Base-by-base conservation (phyloP, 2,113 vertebrate genomes). In the Oreotrochilus melanogaster region DNA sequence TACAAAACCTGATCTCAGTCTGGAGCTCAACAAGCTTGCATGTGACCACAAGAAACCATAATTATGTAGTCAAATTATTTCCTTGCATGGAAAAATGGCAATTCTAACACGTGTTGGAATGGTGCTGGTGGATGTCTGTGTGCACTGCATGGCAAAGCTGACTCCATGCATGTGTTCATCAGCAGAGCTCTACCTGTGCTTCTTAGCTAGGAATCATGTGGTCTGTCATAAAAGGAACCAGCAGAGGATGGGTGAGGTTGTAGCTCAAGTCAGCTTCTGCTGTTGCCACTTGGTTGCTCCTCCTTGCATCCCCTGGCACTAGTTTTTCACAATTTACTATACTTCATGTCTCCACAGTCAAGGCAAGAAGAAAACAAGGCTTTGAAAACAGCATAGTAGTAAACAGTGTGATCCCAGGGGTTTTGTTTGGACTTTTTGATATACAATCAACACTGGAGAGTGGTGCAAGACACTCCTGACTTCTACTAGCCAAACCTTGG, bases 371-470 rank as follows among this genome's bases (percentile, higher is more conserved):
- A 58, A 74, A 67, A 56, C 6, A 57, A 37, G 22, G 42, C 24
- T 91, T 48, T 58, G 61, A 45, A 53, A 50, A 15, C 6, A 23
- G 11, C 0, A 0, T 12, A 16, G 62, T 21, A 72, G 43, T 51
- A 45, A 72, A 27, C 11, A 58, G 37, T 24, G 19, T 47, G 51
- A 48, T 69, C 23, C 14, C 30, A 75, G 35, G 27, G 24, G 12
- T 5, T 60, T 50, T 0, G 0, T 65, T 88, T 67, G 1, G 0
- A 28, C 53, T 45, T 22, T 48, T 78, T 65, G 27, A 27, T 71
- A 8, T 60, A 57, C 69, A 88, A 60, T 21, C 50, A 54, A 2
- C 0, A 0, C 10, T 65, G 18, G 45, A 69, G 28, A 27, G 22
- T 0, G 1, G 60, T 9, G 50, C 4, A 45, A 81, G 45, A 11